Percentiles rank a stretch among this genome's conserved stretches.
Evolutionary conservation across 2,113 vertebrate species (phyloP).

Genomic region (Catharus fuscescens): DNA sequence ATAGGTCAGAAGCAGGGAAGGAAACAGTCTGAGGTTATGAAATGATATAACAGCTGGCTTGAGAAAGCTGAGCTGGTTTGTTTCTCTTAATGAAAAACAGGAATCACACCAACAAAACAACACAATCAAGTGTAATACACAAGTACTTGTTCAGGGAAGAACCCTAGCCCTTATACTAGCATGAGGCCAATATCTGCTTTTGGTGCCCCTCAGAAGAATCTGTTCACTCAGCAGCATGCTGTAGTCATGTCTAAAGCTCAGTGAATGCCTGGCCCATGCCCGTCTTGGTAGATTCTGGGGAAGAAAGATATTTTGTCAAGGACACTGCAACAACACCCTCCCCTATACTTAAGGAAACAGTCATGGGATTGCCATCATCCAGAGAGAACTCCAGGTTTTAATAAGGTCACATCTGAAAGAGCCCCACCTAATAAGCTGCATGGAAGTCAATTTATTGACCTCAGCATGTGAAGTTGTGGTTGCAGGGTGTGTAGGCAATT

Average conservation of each 20-base stretch:
- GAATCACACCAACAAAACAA: background rate
- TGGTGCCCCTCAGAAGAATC: background rate
- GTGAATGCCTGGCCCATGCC: background rate
- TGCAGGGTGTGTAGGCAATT: slow-evolving; percentile 10
- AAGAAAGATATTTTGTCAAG: slow-evolving; percentile 12
- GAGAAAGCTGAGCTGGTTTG: background rate
- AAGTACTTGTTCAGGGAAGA: background rate
- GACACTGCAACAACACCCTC: background rate
- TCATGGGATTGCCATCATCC: background rate
- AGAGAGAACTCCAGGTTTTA: slow-evolving; percentile 36
- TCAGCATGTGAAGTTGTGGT: slow-evolving; percentile 14
- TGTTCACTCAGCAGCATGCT: background rate
- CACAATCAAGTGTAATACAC: background rate
- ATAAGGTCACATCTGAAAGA: slow-evolving; percentile 58
- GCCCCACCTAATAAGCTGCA: slow-evolving; percentile 51
- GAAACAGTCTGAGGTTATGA: background rate
- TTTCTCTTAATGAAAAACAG: background rate
- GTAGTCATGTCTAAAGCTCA: background rate
- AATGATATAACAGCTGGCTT: slow-evolving; percentile 5
- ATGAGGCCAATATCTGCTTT: background rate
- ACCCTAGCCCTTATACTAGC: background rate
- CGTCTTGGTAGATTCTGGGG: background rate
- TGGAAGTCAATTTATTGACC: slow-evolving; percentile 54
- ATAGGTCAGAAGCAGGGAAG: slow-evolving; percentile 14
- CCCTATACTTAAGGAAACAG: background rate